Evolutionary conservation across 1,140 invertebrate species (phyloP).

Genomic region (Lordiphosa collinella): DNA sequence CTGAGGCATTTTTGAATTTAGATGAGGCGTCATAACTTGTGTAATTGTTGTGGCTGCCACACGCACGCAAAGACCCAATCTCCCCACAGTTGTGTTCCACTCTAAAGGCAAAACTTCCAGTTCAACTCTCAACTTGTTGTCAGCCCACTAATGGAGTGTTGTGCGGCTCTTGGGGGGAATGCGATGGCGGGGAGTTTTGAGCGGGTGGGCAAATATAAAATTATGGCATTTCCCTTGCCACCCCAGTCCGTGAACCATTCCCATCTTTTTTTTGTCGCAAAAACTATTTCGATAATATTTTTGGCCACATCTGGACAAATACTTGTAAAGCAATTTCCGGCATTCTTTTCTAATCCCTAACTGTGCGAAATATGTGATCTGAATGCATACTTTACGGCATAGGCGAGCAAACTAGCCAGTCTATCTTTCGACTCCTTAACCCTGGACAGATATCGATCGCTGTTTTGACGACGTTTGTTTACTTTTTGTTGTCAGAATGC

Average conservation of each 20-base stretch:
- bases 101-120: conserved; percentile 21
- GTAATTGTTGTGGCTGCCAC: conserved; percentile 50
- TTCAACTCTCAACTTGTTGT: conserved; percentile 18
- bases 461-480: no score
- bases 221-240: conserved; percentile 43
- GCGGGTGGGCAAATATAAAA: conserved; percentile 34
- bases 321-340: no score
- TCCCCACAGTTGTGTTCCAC: conserved; percentile 10
- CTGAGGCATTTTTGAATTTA: conserved; percentile 46
- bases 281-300: conserved; percentile 52
- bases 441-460: no score
- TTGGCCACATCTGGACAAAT: no score
- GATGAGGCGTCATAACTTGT: conserved; percentile 56
- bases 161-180: conserved; percentile 15
- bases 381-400: no score
- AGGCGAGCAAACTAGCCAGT: no score
- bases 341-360: no score
- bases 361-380: no score
- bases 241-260: conserved; percentile 37
- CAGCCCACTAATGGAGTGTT: conserved; percentile 40
- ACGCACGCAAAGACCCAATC: conserved; percentile 21
- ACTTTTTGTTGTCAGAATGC: no score
- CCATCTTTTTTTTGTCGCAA: conserved; percentile 33
- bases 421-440: no score
- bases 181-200: background rate